Conservation (phyloP, 2,888 invertebrate genomes). For the Dicyrtoma fusca region DNA sequence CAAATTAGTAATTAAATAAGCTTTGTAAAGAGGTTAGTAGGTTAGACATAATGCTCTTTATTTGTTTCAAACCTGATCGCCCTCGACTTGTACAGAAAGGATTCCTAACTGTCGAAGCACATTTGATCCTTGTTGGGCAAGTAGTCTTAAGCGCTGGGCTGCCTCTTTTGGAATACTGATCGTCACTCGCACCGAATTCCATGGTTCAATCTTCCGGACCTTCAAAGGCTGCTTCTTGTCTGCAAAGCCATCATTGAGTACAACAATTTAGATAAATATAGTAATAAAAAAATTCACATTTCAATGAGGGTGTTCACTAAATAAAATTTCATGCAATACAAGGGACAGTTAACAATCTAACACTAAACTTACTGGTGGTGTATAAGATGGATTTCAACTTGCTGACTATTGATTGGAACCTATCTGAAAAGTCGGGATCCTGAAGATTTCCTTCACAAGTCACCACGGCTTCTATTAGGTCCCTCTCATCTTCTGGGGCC, state of each 20-base stretch:
- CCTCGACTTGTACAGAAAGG: conserved; percentile 87
- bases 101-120: conserved; percentile 90
- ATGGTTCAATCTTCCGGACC: conserved; percentile 88
- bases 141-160: conserved; percentile 83
- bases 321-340: no score
- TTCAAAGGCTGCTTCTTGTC: conserved; percentile 61
- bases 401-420: conserved; percentile 76
- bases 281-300: no score
- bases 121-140: conserved; percentile 88
- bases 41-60: no score
- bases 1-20: no score
- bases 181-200: conserved; percentile 97
- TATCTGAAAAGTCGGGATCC: conserved; percentile 83
- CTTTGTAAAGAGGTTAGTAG: no score
- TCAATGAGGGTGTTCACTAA: no score
- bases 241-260: conserved; percentile 9
- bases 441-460: conserved; percentile 89
- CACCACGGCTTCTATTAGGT: conserved; percentile 75
- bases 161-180: conserved; percentile 96
- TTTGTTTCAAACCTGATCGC: conserved; percentile 59
- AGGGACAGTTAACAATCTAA: no score
- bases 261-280: not conserved
- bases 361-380: conserved; percentile 66
- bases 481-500: conserved; percentile 84
- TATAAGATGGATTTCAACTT: conserved; percentile 77